Conservation (phyloP, 2,888 invertebrate genomes). For the Mythimna impura region DNA sequence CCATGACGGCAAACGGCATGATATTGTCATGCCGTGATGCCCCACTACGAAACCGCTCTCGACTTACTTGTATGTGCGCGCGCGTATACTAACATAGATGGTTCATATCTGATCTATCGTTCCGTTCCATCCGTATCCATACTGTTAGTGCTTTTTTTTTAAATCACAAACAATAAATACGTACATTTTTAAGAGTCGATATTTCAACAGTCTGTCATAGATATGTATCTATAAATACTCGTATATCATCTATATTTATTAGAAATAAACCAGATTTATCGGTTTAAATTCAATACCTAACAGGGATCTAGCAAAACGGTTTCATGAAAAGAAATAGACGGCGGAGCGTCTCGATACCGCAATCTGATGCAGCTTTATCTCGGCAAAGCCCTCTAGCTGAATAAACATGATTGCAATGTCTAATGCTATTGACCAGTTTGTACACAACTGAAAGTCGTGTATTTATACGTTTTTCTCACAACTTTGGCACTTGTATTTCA, state of each 20-base stretch:
- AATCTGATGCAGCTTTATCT: constrained; percentile 72
- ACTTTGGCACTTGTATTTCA: constrained; percentile 42
- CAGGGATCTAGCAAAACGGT: constrained; percentile 35
- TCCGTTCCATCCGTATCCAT: no score
- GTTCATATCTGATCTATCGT: no score
- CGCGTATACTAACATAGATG: no score
- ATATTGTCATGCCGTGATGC: no score
- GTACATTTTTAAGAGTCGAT: constrained; percentile 26
- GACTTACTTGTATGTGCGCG: no score
- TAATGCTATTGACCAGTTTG: constrained; percentile 59
- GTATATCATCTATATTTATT: constrained; percentile 22
- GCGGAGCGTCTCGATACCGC: constrained; percentile 60
- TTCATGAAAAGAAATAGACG: constrained; percentile 57
- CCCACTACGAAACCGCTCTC: no score
- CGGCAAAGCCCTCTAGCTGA: constrained; percentile 68
- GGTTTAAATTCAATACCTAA: constrained; percentile 55
- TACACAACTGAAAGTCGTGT: constrained; percentile 62
- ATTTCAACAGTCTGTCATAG: constrained; percentile 22
- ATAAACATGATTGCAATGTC: constrained; percentile 74
- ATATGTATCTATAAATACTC: no score
- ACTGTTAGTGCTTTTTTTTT: no score
- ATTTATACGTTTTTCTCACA: constrained; percentile 22
- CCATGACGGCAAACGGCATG: no score
- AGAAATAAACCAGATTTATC: constrained; percentile 56
- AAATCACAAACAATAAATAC: background rate